Percentiles rank a stretch among this genome's conserved stretches.
These are phyloP conservation scores for Danaus chrysippus DNA, from an alignment of 2,888 invertebrate genomes.

Conservation along the genomic window DNA sequence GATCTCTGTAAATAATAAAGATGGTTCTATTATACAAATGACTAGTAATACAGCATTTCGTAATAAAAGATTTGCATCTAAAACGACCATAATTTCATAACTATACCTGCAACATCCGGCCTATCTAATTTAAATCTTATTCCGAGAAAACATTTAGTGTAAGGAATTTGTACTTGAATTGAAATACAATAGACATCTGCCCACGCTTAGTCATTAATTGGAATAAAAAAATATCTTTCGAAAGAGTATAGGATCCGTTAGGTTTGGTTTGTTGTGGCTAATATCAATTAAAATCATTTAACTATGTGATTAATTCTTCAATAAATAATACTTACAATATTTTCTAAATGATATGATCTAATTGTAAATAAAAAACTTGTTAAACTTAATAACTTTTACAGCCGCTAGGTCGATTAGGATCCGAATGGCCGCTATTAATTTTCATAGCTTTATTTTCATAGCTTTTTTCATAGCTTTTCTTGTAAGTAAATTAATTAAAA, in stretches of 20 bases:
- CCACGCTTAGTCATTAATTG: conserved; percentile 49
- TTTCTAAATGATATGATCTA: too few species aligned
- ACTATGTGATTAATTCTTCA: conserved; percentile 1
- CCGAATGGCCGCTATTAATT: too few species aligned
- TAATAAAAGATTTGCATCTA: conserved; percentile 34
- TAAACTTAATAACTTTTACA: too few species aligned
- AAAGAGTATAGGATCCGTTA: conserved; percentile 26
- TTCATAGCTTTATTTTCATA: too few species aligned
- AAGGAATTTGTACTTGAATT: conserved; percentile 56
- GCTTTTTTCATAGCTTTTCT: too few species aligned
- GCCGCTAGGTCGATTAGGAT: too few species aligned
- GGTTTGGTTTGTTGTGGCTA: conserved; percentile 22
- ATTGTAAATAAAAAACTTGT: too few species aligned
- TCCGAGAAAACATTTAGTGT: conserved; percentile 66
- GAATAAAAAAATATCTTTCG: conserved; percentile 20
- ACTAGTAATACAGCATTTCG: conserved; percentile 27
- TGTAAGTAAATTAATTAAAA: too few species aligned
- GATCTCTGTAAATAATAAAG: conserved; percentile 26
- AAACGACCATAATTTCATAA: conserved; percentile 58
- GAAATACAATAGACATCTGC: conserved; percentile 60
- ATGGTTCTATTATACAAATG: conserved; percentile 31
- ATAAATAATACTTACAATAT: too few species aligned
- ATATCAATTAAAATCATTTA: conserved; percentile 13
- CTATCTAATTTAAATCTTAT: conserved; percentile 51
- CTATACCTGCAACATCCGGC: conserved; percentile 33